Conservation (phyloP, 2,888 invertebrate genomes). For the Drosophila limbata region DNA sequence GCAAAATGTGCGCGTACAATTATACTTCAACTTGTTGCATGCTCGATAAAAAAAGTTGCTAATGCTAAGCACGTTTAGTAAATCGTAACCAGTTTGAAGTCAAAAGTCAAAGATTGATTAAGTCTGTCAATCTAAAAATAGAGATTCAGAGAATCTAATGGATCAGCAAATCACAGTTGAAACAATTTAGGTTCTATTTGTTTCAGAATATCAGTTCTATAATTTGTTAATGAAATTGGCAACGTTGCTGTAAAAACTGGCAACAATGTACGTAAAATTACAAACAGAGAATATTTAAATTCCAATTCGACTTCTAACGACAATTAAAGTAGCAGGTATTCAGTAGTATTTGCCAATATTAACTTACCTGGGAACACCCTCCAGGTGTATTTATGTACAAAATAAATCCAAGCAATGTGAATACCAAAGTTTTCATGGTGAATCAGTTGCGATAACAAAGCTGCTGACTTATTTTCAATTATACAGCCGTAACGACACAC, state of each 20-base stretch:
- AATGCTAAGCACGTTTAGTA: constrained; percentile 18
- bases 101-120: constrained; percentile 25
- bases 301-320: background rate
- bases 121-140: constrained; percentile 46
- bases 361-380: constrained; percentile 3
- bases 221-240: constrained; percentile 5
- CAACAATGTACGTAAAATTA: constrained; percentile 3
- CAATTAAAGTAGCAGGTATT: background rate
- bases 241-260: constrained; percentile 10
- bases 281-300: background rate
- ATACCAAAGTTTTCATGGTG: constrained; percentile 4
- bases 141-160: constrained; percentile 18
- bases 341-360: background rate
- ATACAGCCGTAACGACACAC: background rate
- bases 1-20: background rate
- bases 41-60: constrained; percentile 3
- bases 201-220: constrained; percentile 3
- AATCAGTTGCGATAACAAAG: constrained; percentile 31
- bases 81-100: constrained; percentile 40
- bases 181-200: constrained; percentile 1
- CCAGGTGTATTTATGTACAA: background rate
- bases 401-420: background rate
- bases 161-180: constrained; percentile 4
- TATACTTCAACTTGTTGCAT: constrained; percentile 24
- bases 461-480: constrained; percentile 8